Conservation (phyloP, 2,888 invertebrate genomes). For the Drosophila borborema region DNA sequence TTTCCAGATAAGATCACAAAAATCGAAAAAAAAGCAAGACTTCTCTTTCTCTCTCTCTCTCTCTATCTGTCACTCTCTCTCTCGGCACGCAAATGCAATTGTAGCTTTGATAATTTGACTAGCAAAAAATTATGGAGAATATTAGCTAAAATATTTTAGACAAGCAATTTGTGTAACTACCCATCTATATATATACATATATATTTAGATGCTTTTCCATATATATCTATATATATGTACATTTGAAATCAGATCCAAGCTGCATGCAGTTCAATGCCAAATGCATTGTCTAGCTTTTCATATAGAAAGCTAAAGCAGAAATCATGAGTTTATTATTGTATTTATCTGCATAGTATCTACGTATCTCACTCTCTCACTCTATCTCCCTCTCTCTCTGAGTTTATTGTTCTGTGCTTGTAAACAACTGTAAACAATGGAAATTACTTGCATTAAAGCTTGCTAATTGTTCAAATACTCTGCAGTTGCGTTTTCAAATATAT, state of each 20-base stretch:
- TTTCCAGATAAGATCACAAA: slow-evolving; percentile 56
- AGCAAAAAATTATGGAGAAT: slow-evolving; percentile 40
- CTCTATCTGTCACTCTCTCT: background rate
- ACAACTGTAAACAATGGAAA: slow-evolving; percentile 20
- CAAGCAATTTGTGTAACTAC: slow-evolving; percentile 23
- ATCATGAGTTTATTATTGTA: slow-evolving; percentile 38
- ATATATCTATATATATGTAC: slow-evolving; percentile 8
- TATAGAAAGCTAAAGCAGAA: slow-evolving; percentile 41
- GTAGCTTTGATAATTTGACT: slow-evolving; percentile 40
- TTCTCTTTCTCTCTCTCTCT: background rate
- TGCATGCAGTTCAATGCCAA: slow-evolving; percentile 54
- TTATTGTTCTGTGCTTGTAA: slow-evolving; percentile 30
- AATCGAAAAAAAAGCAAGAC: background rate
- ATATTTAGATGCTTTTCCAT: slow-evolving; percentile 2
- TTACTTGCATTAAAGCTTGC: background rate
- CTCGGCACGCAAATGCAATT: slow-evolving; percentile 59
- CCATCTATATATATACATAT: background rate
- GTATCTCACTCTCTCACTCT: background rate
- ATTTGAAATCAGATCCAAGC: slow-evolving; percentile 26
- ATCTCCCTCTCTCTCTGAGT: background rate
- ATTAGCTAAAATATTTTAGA: slow-evolving; percentile 13
- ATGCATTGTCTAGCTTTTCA: slow-evolving; percentile 32
- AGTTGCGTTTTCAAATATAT: background rate
- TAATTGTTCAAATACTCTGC: slow-evolving; percentile 26
- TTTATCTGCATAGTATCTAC: slow-evolving; percentile 10